Evolutionary conservation across 2,888 invertebrate species (phyloP).

Genomic region (Tenthredo distinguenda): DNA sequence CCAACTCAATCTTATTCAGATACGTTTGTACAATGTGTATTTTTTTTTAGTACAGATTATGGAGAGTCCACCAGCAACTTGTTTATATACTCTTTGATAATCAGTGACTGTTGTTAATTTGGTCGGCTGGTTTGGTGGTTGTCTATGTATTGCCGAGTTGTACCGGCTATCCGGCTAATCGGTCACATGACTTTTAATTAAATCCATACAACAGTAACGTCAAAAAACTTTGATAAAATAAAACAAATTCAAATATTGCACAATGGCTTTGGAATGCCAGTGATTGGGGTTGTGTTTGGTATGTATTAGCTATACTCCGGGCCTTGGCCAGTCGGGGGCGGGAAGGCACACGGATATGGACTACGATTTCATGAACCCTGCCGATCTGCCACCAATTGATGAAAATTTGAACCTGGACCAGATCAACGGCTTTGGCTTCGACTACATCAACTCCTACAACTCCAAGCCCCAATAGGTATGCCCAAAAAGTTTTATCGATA

Average conservation of each 20-base stretch:
- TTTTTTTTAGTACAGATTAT: neutral
- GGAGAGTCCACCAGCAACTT: neutral
- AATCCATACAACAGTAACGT: constrained; percentile 18
- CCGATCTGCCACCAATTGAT: constrained; percentile 69
- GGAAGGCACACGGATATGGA: constrained; percentile 75
- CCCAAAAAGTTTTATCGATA: constrained; percentile 49
- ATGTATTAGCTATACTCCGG: constrained; percentile 76
- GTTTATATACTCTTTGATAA: constrained; percentile 32
- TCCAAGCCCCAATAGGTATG: constrained; percentile 73
- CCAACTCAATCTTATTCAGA: neutral
- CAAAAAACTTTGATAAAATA: constrained; percentile 10
- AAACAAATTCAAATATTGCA: constrained; percentile 24
- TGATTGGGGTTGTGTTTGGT: constrained; percentile 78
- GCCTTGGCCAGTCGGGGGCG: constrained; percentile 74
- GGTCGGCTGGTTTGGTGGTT: constrained; percentile 63
- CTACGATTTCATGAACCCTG: constrained; percentile 73
- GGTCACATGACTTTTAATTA: constrained; percentile 52
- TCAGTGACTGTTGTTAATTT: constrained; percentile 46
- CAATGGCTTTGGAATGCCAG: constrained; percentile 70
- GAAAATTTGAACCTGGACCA: constrained; percentile 76
- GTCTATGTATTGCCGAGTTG: constrained; percentile 72
- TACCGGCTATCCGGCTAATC: constrained; percentile 76
- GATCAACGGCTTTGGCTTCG: constrained; percentile 72
- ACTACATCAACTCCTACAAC: constrained; percentile 74
- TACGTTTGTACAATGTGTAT: neutral